phyloP scores from a whole-genome alignment of 2,797 vertebrate species.

The Mustela erminea region DNA sequence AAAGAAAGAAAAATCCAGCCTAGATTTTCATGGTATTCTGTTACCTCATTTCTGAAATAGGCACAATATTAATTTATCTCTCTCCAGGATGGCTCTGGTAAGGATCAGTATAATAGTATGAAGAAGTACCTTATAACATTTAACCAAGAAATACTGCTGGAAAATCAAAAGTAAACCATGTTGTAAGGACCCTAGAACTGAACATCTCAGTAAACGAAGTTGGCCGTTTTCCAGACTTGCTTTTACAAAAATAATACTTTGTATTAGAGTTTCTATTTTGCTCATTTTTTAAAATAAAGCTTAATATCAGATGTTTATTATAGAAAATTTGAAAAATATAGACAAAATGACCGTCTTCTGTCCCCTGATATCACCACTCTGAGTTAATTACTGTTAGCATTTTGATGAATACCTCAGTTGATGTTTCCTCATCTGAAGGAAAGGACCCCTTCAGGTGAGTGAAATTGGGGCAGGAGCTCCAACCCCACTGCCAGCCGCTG shows the following conservation, averaged over 20 bases:
- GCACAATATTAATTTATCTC: not conserved
- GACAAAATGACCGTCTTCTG: not conserved
- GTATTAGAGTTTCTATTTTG: not conserved
- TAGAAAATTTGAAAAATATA: not conserved
- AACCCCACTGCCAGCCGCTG: not conserved
- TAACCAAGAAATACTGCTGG: not conserved
- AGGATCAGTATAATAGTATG: not conserved
- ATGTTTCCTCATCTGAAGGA: not conserved
- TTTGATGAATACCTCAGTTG: not conserved
- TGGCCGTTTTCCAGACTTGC: not conserved
- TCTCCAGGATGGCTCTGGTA: not conserved
- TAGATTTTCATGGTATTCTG: not conserved
- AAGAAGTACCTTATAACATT: not conserved
- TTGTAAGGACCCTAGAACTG: not conserved
- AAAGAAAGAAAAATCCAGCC: not conserved
- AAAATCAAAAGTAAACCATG: not conserved
- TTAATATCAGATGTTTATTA: not conserved
- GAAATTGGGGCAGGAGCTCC: not conserved
- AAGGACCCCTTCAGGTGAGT: not conserved
- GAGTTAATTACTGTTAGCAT: not conserved
- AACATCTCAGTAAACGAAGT: not conserved
- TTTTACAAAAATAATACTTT: conserved; percentile 32
- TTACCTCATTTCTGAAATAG: not conserved
- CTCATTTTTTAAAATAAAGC: not conserved
- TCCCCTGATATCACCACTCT: not conserved